Evolutionary conservation across 2,113 vertebrate genomes (phyloP).

Genomic region (Hoplias malabaricus): DNA sequence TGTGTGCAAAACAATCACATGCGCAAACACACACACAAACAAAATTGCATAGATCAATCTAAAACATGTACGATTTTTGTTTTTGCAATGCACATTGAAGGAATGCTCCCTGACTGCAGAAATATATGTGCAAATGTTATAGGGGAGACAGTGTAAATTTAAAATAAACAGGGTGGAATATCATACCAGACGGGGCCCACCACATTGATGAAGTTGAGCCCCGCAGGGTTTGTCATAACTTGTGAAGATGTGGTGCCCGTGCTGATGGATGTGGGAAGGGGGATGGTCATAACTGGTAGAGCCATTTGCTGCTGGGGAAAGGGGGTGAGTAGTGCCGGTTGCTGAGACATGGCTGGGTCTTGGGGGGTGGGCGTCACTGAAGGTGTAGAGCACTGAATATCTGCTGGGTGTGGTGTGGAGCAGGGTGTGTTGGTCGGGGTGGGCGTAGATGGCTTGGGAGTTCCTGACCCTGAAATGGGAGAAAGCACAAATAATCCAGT

Average conservation of each 20-base stretch:
- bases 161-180: not conserved
- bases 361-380: conserved; percentile 83
- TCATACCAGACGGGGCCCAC: conserved; percentile 95
- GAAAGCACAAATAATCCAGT: conserved; percentile 43
- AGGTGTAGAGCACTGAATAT: conserved; percentile 83
- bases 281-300: conserved; percentile 95
- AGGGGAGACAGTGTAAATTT: not conserved
- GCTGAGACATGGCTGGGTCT: conserved; percentile 80
- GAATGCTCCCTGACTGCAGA: not conserved
- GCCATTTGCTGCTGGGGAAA: conserved; percentile 94
- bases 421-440: conserved; percentile 93
- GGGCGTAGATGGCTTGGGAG: conserved; percentile 96
- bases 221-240: conserved; percentile 89
- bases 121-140: no score
- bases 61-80: no score
- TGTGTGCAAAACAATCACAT: conserved; percentile 52
- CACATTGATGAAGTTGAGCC: conserved; percentile 96
- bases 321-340: conserved; percentile 84
- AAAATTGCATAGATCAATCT: not conserved
- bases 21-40: not conserved
- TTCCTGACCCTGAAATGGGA: conserved; percentile 90
- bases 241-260: conserved; percentile 89
- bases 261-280: conserved; percentile 91
- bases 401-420: conserved; percentile 89
- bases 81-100: no score